Percentiles rank a stretch among this genome's conserved stretches.
phyloP scores from a whole-genome alignment of 2,113 vertebrate genomes.

The Girardinichthys multiradiatus region DNA sequence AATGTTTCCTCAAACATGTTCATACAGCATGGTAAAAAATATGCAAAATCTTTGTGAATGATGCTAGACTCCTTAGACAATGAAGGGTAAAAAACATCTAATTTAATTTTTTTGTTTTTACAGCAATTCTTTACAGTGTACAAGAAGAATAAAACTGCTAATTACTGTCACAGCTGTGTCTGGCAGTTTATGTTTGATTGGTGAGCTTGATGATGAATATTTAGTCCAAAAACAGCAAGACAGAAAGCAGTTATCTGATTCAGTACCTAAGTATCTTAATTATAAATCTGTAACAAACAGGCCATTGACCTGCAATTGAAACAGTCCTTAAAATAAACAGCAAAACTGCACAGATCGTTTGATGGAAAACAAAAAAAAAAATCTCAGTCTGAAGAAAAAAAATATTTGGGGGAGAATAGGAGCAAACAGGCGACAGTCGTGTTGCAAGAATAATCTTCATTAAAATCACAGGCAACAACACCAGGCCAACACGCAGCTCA shows the following conservation, averaged over 20 bases:
- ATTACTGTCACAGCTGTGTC: conserved; percentile 53
- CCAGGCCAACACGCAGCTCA: conserved; percentile 80
- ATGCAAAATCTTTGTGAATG: background rate
- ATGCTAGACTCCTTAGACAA: background rate
- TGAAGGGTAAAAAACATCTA: background rate
- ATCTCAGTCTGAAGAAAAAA: conserved; percentile 44
- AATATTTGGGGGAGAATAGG: conserved; percentile 74
- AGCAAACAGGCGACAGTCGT: conserved; percentile 77
- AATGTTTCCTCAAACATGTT: conserved; percentile 72
- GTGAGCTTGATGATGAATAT: conserved; percentile 39
- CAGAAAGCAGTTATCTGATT: conserved; percentile 31
- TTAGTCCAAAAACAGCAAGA: conserved; percentile 47
- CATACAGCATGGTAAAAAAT: conserved; percentile 64
- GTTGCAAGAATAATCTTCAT: conserved; percentile 82
- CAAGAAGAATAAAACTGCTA: conserved; percentile 47
- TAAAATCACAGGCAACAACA: conserved; percentile 81
- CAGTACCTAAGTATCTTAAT: conserved; percentile 39
- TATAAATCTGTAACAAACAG: conserved; percentile 17
- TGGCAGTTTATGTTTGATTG: conserved; percentile 37
- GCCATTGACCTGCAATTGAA: conserved; percentile 30
- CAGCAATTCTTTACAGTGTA: background rate
- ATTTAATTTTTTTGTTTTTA: background rate
- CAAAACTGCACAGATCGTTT: conserved; percentile 31
- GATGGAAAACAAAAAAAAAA: conserved; percentile 25
- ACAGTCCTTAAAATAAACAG: conserved; percentile 34